A percentile compares a stretch with the other conserved stretches of the same genome.
Evolutionary conservation across 2,797 vertebrate species (phyloP).

Genomic region (Rhinoraja longicauda): DNA sequence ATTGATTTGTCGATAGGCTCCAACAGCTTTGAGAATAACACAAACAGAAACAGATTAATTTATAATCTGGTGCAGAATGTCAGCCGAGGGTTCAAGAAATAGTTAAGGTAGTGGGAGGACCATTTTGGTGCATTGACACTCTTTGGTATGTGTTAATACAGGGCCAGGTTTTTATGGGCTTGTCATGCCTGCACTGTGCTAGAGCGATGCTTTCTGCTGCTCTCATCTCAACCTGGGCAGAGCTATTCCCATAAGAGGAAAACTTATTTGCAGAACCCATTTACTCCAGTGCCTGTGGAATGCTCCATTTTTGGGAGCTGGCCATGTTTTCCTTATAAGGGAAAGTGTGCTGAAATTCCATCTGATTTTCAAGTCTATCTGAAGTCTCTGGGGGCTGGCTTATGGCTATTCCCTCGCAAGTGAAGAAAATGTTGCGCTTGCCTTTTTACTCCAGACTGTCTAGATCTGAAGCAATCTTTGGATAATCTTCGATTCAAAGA

Average conservation of each 20-base stretch:
- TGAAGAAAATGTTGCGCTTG: constrained; percentile 43
- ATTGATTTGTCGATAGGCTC: neutral
- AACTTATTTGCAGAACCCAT: constrained; percentile 41
- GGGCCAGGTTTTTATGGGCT: neutral
- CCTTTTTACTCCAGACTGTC: constrained; percentile 23
- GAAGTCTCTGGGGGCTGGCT: constrained; percentile 47
- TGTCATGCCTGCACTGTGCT: neutral
- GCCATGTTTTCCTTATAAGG: constrained; percentile 51
- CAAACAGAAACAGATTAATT: neutral
- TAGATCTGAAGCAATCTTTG: neutral
- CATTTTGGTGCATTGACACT: neutral
- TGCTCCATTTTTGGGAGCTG: constrained; percentile 44
- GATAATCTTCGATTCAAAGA: neutral
- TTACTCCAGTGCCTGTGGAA: constrained; percentile 43
- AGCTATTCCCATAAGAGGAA: constrained; percentile 39
- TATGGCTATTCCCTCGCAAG: constrained; percentile 47
- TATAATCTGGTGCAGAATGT: neutral
- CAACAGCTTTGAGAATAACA: neutral
- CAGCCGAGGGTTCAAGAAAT: neutral
- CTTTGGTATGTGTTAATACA: constrained; percentile 3
- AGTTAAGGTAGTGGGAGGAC: neutral
- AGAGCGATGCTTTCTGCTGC: neutral
- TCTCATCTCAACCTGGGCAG: constrained; percentile 11
- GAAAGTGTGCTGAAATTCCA: constrained; percentile 50
- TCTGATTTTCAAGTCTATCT: constrained; percentile 56